A percentile compares a stretch with the other conserved stretches of the same genome.
Conservation (phyloP, 2,888 invertebrate genomes). For the Prosapia bicincta region DNA sequence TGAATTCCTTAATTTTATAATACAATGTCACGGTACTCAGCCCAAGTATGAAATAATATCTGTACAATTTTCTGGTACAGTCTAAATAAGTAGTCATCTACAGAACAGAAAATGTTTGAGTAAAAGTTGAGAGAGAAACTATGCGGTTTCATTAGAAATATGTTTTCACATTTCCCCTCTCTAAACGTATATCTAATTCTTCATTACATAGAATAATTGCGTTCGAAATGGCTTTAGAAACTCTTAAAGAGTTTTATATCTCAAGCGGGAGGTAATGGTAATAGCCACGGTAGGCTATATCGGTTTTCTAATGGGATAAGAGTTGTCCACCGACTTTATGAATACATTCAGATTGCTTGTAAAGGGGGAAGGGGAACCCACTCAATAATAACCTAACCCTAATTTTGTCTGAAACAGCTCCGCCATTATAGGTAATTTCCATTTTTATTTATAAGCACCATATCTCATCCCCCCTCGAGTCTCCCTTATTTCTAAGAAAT, state of each 20-base stretch:
- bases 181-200: background rate
- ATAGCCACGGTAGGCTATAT: background rate
- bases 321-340: background rate
- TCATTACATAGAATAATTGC: background rate
- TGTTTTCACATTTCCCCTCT: background rate
- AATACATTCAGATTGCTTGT: background rate
- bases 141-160: background rate
- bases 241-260: background rate
- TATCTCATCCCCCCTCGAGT: conserved; percentile 14
- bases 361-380: background rate
- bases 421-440: conserved; percentile 23
- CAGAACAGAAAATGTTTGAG: too few species aligned
- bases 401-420: conserved; percentile 14
- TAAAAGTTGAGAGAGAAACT: background rate
- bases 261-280: background rate
- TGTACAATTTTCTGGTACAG: too few species aligned
- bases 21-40: too few species aligned
- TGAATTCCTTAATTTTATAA: too few species aligned
- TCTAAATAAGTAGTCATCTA: too few species aligned
- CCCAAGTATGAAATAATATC: too few species aligned
- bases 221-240: background rate
- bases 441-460: conserved; percentile 27
- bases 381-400: conserved; percentile 5
- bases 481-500: background rate
- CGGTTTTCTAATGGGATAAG: background rate